These are phyloP conservation scores for Julus scandinavius DNA, from an alignment of 2,888 invertebrate genomes.

Conservation along the genomic window DNA sequence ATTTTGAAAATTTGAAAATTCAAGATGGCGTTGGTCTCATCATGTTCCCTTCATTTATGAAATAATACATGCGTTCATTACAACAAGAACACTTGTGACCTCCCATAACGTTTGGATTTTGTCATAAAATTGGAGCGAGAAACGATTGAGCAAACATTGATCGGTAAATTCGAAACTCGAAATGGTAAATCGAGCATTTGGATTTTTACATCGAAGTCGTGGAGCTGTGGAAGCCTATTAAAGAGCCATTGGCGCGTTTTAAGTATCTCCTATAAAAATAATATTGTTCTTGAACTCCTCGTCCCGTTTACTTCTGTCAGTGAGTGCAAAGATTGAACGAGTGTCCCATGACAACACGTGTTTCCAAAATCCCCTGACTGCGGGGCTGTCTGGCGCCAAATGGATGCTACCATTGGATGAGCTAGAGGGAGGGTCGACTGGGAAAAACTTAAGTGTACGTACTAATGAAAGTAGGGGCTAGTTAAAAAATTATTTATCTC, in stretches of 20 bases:
- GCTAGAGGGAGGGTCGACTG: not conserved
- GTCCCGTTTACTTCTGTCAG: constrained; percentile 3
- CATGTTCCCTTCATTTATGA: too few species aligned
- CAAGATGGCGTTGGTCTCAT: too few species aligned
- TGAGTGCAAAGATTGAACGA: constrained; percentile 15
- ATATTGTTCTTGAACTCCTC: not conserved
- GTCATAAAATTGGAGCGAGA: not conserved
- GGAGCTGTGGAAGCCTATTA: not conserved
- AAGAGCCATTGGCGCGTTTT: not conserved
- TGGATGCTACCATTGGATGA: constrained; percentile 19
- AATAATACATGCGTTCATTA: too few species aligned
- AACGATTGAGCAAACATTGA: not conserved
- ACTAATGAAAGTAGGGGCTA: constrained; percentile 33
- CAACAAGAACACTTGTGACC: not conserved
- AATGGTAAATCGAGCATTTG: not conserved
- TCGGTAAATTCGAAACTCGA: not conserved
- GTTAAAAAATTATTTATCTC: constrained; percentile 24
- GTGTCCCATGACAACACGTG: constrained; percentile 33
- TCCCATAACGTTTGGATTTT: not conserved
- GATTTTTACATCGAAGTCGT: not conserved
- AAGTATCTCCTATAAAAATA: not conserved
- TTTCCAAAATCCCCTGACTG: constrained; percentile 21
- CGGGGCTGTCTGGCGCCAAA: constrained; percentile 33
- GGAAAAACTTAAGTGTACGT: not conserved
- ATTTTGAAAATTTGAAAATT: too few species aligned